These are phyloP conservation scores for Rachycentron canadum DNA, from an alignment of 2,797 vertebrate genomes.

Conservation along the genomic window DNA sequence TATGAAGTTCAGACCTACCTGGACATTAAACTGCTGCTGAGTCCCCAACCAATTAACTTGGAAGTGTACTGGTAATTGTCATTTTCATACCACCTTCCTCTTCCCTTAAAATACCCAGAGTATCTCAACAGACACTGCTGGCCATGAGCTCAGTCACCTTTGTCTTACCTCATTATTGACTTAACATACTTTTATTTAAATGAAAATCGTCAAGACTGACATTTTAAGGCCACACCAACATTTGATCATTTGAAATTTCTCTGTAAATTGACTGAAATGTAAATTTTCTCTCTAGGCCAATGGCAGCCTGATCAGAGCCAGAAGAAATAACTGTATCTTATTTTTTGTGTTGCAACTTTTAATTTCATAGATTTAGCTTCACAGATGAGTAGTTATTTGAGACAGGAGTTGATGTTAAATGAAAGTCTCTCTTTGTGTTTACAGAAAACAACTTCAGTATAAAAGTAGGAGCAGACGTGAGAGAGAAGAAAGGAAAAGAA, in stretches of 20 bases:
- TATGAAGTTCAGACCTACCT: constrained; percentile 39
- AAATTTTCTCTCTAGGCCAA: neutral
- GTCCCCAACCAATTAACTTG: constrained; percentile 52
- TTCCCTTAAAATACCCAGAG: neutral
- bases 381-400: no score
- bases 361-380: no score
- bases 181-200: no score
- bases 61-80: constrained; percentile 44
- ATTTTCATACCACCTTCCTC: constrained; percentile 23
- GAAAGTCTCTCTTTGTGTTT: no score
- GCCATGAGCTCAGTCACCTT: no score
- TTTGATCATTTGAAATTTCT: neutral
- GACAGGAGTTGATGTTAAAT: no score
- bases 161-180: no score
- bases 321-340: no score
- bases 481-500: neutral
- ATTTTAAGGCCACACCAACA: neutral
- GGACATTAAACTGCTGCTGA: constrained; percentile 39
- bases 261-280: neutral
- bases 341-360: no score
- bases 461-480: neutral
- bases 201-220: no score
- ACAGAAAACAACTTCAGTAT: neutral
- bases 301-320: neutral
- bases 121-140: no score